Percentiles rank a stretch among this genome's conserved stretches.
Evolutionary conservation across 2,113 vertebrate genomes (phyloP).

Genomic region (Austrofundulus limnaeus): DNA sequence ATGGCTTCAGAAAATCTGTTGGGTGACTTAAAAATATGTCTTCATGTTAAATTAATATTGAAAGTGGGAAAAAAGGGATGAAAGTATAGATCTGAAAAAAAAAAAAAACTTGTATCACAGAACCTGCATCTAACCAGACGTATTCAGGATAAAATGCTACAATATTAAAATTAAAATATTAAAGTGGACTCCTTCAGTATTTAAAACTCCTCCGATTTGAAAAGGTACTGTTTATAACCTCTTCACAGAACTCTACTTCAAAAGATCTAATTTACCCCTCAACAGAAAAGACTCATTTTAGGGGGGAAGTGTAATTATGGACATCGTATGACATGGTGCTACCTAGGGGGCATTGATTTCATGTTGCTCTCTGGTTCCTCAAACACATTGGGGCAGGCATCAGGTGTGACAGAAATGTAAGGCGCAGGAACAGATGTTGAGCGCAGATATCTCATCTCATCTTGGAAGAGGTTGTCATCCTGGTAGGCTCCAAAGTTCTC

Average conservation of each 20-base stretch:
- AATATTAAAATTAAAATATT: no score
- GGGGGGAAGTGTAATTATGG: not conserved
- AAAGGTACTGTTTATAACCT: no score
- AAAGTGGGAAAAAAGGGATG: not conserved
- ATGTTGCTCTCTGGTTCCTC: constrained; percentile 98
- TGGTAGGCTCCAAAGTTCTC: constrained; percentile 95
- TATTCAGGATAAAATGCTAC: no score
- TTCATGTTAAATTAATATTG: not conserved
- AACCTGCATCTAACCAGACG: no score
- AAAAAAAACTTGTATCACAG: no score
- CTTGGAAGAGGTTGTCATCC: constrained; percentile 97
- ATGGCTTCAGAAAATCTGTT: not conserved
- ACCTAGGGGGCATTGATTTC: constrained; percentile 99
- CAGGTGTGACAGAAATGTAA: constrained; percentile 97
- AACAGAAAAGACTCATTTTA: no score
- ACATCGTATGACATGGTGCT: constrained; percentile 4
- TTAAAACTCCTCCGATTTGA: no score
- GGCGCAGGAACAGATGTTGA: constrained; percentile 97
- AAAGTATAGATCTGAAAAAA: not conserved
- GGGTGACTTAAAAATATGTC: not conserved
- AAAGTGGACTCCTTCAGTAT: no score
- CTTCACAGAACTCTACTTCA: no score
- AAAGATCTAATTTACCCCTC: no score
- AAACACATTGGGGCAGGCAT: constrained; percentile 96
- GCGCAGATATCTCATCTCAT: constrained; percentile 97